Percentiles rank a stretch among this genome's conserved stretches.
These are phyloP conservation scores for Emydura subglobosa DNA, from an alignment of 2,113 vertebrate genomes.

Conservation along the genomic window DNA sequence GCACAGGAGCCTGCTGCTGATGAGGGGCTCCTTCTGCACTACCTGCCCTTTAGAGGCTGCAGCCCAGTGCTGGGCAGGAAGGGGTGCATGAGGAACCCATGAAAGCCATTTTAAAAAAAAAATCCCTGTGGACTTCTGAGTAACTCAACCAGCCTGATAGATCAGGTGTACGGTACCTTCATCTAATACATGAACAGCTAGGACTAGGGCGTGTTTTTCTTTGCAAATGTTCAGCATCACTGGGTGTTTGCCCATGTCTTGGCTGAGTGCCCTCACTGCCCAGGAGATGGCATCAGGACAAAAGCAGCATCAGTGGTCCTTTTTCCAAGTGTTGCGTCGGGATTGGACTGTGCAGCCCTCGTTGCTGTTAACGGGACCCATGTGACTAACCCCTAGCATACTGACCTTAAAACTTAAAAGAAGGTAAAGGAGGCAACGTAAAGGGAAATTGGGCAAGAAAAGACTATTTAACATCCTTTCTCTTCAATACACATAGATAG, in stretches of 20 bases:
- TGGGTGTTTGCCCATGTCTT: background rate
- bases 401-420: background rate
- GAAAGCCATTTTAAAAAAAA: background rate
- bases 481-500: background rate
- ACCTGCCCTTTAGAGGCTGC: background rate
- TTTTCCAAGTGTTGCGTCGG: background rate
- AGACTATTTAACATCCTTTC: background rate
- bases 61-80: background rate
- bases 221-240: background rate
- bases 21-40: background rate
- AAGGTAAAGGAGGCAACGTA: background rate
- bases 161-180: background rate
- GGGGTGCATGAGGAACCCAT: background rate
- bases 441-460: background rate
- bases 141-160: background rate
- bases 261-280: background rate
- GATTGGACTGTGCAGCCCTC: background rate
- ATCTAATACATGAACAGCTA: background rate
- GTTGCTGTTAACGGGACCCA: accelerated
- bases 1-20: background rate
- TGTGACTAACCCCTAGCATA: background rate
- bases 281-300: background rate
- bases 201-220: background rate
- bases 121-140: background rate
- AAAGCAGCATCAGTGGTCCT: background rate